Evolutionary conservation across 2,888 invertebrate genomes (phyloP).

Genomic region (Ormyrus rosae): DNA sequence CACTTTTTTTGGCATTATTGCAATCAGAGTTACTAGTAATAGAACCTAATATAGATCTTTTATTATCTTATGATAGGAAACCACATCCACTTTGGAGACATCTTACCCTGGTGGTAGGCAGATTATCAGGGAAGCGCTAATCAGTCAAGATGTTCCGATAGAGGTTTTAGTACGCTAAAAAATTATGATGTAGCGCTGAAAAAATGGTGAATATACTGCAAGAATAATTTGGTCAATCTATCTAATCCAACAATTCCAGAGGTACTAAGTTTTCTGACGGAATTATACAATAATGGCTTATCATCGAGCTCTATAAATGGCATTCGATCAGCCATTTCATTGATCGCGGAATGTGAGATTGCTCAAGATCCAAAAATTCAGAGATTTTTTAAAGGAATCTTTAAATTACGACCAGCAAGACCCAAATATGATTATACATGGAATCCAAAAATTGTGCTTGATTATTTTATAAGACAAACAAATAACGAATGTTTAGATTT

Average conservation of each 20-base stretch:
- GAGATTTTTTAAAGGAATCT: slow-evolving; percentile 14
- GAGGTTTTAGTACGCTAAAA: background rate
- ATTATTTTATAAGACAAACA: background rate
- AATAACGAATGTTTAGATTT: background rate
- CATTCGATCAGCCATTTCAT: slow-evolving; percentile 6
- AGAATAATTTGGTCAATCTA: background rate
- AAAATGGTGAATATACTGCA: slow-evolving; percentile 25
- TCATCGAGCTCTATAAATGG: background rate
- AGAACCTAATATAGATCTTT: background rate
- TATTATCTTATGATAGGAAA: slow-evolving; percentile 4
- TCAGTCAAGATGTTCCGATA: slow-evolving; percentile 7
- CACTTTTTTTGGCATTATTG: slow-evolving; percentile 9
- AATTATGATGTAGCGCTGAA: background rate
- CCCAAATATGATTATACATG: slow-evolving; percentile 3
- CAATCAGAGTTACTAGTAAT: background rate
- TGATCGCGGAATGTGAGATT: background rate
- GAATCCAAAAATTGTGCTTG: too few relatives aligned
- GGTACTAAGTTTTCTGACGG: background rate
- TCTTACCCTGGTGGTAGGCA: slow-evolving; percentile 22
- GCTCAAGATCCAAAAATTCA: background rate
- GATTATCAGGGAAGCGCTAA: slow-evolving; percentile 22
- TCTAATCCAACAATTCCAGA: background rate
- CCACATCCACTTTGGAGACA: background rate
- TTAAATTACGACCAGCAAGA: slow-evolving; percentile 5
- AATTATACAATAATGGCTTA: background rate